These are phyloP conservation scores for Camelus bactrianus DNA, from an alignment of 2,113 vertebrate genomes.

Conservation along the genomic window DNA sequence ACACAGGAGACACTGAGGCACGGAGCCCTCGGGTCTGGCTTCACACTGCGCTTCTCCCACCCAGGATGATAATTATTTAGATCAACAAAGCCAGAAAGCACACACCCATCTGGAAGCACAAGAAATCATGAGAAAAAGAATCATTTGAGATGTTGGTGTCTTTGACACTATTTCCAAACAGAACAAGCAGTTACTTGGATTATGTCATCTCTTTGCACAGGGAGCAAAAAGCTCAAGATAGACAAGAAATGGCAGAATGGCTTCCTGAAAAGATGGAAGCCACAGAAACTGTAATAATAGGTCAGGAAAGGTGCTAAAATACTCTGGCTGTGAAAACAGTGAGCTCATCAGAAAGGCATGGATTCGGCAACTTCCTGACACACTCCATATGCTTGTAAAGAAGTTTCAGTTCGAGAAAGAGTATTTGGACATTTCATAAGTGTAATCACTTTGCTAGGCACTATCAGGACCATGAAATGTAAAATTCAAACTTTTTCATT, in stretches of 20 bases:
- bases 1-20: neutral
- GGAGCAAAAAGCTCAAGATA: neutral
- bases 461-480: neutral
- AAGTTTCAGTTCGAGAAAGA: neutral
- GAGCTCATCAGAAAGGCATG: neutral
- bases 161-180: slow-evolving; percentile 33
- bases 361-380: neutral
- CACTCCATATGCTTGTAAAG: neutral
- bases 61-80: neutral
- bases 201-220: neutral
- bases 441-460: neutral
- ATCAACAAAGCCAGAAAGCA: neutral
- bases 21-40: neutral
- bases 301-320: slow-evolving; percentile 15
- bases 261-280: slow-evolving; percentile 9
- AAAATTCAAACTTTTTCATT: neutral
- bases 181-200: slow-evolving; percentile 21
- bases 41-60: neutral
- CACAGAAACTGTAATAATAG: neutral
- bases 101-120: neutral
- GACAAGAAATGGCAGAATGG: slow-evolving; percentile 24
- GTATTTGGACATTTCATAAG: neutral
- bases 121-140: neutral
- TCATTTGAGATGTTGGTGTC: neutral
- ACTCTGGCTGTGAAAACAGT: neutral